Evolutionary conservation across 2,113 vertebrate species (phyloP).

Genomic region (Bos taurus): ARS-UCD2.0 NC_037348.1:40801001-40801500

Average conservation of each 20-base stretch:
- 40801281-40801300: background rate
- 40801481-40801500: background rate
- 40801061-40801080: background rate
- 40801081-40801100: conserved; percentile 6
- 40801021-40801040: background rate
- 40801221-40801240: background rate
- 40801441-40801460: background rate
- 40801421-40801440: background rate
- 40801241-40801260: background rate
- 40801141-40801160: background rate
- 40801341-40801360: background rate
- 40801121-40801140: background rate
- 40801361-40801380: background rate
- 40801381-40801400: background rate
- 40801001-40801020: background rate
- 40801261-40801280: background rate
- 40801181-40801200: background rate
- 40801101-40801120: background rate
- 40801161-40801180: background rate
- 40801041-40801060: background rate
- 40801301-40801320: background rate
- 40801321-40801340: background rate
- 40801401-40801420: background rate
- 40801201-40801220: background rate
- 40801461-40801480: background rate